Evolutionary conservation across 2,113 vertebrate genomes (phyloP).

Genomic region (Perognathus longimembris): DNA sequence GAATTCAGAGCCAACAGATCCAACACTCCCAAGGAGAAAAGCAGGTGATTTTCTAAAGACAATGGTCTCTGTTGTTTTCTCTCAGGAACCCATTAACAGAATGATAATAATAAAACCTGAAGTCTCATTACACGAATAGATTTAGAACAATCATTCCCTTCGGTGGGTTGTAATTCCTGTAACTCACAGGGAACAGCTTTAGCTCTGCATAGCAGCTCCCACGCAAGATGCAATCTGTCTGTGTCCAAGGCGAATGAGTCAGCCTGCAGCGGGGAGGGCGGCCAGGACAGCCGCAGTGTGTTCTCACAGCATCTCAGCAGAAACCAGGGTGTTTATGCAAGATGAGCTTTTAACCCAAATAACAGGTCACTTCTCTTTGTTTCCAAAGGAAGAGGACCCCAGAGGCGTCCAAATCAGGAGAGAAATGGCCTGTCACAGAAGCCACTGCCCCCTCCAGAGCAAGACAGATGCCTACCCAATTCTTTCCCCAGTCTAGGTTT

Average conservation of each 20-base stretch:
- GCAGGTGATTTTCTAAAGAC: neutral
- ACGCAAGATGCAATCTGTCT: slow-evolving; percentile 31
- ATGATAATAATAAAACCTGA: slow-evolving; percentile 11
- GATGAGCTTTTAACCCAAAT: neutral
- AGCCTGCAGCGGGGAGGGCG: neutral
- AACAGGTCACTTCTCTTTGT: neutral
- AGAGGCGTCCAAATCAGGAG: neutral
- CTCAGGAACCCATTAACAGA: slow-evolving; percentile 40
- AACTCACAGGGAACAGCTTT: slow-evolving; percentile 52
- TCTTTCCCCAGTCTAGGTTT: neutral
- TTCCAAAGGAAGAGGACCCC: neutral
- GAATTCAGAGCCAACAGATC: neutral
- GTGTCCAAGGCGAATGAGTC: slow-evolving; percentile 34
- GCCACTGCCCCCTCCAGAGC: neutral
- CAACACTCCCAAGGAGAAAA: neutral
- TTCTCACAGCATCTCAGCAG: accelerated
- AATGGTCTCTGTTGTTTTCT: neutral
- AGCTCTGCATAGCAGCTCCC: slow-evolving; percentile 32
- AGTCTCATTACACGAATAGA: slow-evolving; percentile 39
- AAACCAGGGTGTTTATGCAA: neutral
- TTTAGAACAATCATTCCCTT: slow-evolving; percentile 52
- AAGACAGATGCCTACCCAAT: neutral
- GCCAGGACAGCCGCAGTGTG: neutral
- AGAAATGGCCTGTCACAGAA: neutral
- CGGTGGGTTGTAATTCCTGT: slow-evolving; percentile 7